Conservation (phyloP, 2,888 invertebrate species). For the Conchocele bisecta region DNA sequence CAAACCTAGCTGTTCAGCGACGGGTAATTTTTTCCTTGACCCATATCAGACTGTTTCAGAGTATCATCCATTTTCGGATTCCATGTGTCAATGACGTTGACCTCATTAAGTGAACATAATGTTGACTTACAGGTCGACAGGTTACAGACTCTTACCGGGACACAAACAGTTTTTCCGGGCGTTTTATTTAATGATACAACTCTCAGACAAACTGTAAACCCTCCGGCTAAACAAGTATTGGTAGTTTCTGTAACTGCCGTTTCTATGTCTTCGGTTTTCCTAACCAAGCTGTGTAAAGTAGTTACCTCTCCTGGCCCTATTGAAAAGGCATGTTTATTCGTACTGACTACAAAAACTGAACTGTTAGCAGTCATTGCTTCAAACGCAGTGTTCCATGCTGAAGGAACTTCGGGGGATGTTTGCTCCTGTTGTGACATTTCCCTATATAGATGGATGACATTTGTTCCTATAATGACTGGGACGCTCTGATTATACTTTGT, state of each 20-base stretch:
- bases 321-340: not conserved
- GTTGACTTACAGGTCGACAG: conserved; percentile 4
- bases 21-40: not conserved
- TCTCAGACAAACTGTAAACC: conserved; percentile 13
- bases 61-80: not conserved
- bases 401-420: not conserved
- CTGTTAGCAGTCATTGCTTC: not conserved
- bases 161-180: not conserved
- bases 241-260: conserved; percentile 11
- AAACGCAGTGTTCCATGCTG: conserved; percentile 5
- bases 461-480: conserved; percentile 18
- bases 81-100: conserved; percentile 10
- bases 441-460: conserved; percentile 6
- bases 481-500: conserved; percentile 3
- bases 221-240: not conserved
- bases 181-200: conserved; percentile 10
- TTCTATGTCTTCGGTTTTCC: not conserved
- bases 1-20: not conserved
- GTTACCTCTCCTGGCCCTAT: conserved; percentile 2
- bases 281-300: conserved; percentile 1
- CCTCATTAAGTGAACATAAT: conserved; percentile 11
- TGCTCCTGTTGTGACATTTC: not conserved
- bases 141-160: conserved; percentile 27
- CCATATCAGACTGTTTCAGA: not conserved
- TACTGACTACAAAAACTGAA: conserved; percentile 4